Evolutionary conservation across 1,140 invertebrate species (phyloP), one percentile per base, ranked within the genome.

Genomic region (Tetramorium simillimum): DNA sequence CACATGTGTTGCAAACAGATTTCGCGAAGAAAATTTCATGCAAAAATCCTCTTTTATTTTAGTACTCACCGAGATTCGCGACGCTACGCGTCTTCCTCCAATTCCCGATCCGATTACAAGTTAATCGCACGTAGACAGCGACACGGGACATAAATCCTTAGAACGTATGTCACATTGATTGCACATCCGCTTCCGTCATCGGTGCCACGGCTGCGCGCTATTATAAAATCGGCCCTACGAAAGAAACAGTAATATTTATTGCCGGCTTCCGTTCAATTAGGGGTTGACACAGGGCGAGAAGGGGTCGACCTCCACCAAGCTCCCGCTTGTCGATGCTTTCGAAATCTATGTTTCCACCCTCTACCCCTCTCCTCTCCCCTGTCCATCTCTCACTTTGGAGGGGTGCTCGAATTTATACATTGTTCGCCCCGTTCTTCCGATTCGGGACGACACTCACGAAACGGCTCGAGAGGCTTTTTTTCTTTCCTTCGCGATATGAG

Each of bases 241-340:
- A 86, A 90, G 89, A 92, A 93, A 92, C 92, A n/a, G 91, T 93
- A 93, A 94, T 94, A 94, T 94, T 94, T 94, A 94, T 94, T 93
- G 93, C 93, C 86, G 70, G 92, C 91, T 93, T 94, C 93, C 93
- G 93, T 94, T 94, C 93, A 94, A 94, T 94, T 94, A 94, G 92
- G 93, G 93, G 93, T 92, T 92, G 91, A 89, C 91, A 89, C 84
- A 77, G 86, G 86, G 58, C 63, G 37, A 87, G 63, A 51, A 72
- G 82, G 80, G 80, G 37, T 82, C 65, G 80, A 73, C 37, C 89
- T 80, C 65, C 65, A 53, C 72, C 84, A 67, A 60, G 43, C 67
- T 86, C 85, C n/a, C 63, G 73, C 58, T 65, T 80, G 85, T 89
- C 86, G 81, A 87, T 70, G 73, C 78, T 56, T 78, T 78, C 80